Conservation (phyloP, 2,888 invertebrate species). For the Choreutis nemorana region DNA sequence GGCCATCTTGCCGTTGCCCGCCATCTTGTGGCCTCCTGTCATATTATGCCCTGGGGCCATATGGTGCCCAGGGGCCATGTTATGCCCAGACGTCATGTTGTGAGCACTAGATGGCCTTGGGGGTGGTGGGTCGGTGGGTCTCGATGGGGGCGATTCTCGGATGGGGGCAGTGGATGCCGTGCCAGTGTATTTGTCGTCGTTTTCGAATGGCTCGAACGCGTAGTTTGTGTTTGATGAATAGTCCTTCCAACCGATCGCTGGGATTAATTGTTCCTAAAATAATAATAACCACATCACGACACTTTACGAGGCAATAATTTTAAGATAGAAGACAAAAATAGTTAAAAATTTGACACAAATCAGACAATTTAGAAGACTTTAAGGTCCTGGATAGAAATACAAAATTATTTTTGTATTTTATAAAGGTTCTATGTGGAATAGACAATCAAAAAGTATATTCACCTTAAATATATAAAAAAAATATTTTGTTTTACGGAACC, state of each 20-base stretch:
- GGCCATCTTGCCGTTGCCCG: conserved; percentile 14
- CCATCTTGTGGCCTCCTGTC: conserved; percentile 15
- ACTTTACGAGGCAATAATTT: too few relatives aligned
- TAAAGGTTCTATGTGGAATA: too few relatives aligned
- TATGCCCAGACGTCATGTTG: conserved; percentile 13
- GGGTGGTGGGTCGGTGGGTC: conserved; percentile 25
- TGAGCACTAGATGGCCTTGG: conserved; percentile 18
- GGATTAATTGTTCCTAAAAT: conserved; percentile 80
- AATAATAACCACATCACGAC: too few relatives aligned
- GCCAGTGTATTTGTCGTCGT: conserved; percentile 73
- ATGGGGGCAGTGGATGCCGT: conserved; percentile 30
- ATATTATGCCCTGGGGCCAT: conserved; percentile 12
- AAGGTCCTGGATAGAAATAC: too few relatives aligned
- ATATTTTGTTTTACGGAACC: too few relatives aligned
- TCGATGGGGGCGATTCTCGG: conserved; percentile 11
- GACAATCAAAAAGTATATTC: too few relatives aligned
- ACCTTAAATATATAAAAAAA: too few relatives aligned
- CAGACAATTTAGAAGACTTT: too few relatives aligned
- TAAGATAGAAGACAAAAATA: too few relatives aligned
- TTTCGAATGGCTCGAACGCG: conserved; percentile 88
- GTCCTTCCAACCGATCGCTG: conserved; percentile 89
- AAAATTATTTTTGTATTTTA: too few relatives aligned
- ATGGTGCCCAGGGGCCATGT: too few relatives aligned
- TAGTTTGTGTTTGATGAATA: conserved; percentile 89
- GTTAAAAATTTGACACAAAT: too few relatives aligned